phyloP scores from a whole-genome alignment of 1,140 invertebrate genomes.

The Solen grandis region DNA sequence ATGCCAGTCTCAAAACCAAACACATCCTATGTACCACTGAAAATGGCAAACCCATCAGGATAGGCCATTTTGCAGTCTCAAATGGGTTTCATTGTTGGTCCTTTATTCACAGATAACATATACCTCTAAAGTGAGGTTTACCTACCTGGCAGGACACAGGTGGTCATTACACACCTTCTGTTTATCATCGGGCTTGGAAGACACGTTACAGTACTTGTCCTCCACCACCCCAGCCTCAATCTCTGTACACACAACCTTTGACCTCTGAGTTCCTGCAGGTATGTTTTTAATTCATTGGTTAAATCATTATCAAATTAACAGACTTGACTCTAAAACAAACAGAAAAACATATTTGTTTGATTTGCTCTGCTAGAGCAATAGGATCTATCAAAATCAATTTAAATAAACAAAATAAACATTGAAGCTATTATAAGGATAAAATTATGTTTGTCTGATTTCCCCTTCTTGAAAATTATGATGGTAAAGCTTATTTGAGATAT shows the following conservation, averaged over 20 bases:
- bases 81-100: too few relatives aligned
- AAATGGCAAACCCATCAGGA: too few relatives aligned
- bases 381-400: not conserved
- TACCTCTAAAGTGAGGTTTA: too few relatives aligned
- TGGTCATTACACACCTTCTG: conserved; percentile 86
- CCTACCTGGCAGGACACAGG: conserved; percentile 87
- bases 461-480: too few relatives aligned
- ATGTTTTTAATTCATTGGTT: too few relatives aligned
- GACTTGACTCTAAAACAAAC: not conserved
- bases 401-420: not conserved
- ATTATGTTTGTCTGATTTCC: too few relatives aligned
- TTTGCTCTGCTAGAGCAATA: not conserved
- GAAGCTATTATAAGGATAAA: not conserved
- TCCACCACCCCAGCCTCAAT: conserved; percentile 85
- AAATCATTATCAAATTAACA: not conserved
- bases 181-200: conserved; percentile 84
- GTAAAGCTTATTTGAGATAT: too few relatives aligned
- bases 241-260: conserved; percentile 86
- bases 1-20: too few relatives aligned
- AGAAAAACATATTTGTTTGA: conserved; percentile 3
- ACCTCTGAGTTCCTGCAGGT: conserved; percentile 81
- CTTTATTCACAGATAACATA: too few relatives aligned
- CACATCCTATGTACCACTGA: too few relatives aligned
- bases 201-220: conserved; percentile 85
- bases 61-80: too few relatives aligned